Evolutionary conservation across 2,797 vertebrate species (phyloP).

Genomic region (Scolopax rusticola): DNA sequence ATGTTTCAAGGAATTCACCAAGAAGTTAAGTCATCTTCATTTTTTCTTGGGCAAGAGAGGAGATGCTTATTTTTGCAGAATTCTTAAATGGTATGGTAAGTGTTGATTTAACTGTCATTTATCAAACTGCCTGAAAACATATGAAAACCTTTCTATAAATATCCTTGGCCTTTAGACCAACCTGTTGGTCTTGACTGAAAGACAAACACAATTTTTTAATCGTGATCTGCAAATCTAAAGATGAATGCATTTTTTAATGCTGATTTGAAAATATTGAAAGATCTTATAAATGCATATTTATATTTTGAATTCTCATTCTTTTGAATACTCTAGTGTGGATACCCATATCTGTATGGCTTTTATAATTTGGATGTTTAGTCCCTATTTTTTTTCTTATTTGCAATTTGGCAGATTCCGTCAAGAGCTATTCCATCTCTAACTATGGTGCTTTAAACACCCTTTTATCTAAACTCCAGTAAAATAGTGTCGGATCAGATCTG

Average conservation of each 20-base stretch:
- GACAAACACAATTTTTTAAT: neutral
- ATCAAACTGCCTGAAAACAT: neutral
- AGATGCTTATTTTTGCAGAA: neutral
- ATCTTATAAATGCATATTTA: neutral
- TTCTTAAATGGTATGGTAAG: neutral
- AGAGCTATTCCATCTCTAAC: neutral
- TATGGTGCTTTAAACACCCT: rapidly evolving
- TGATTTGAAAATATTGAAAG: neutral
- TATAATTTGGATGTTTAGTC: neutral
- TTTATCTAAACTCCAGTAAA: neutral
- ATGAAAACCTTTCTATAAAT: neutral
- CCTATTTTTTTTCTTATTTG: neutral
- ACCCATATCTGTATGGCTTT: neutral
- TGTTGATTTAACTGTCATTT: neutral
- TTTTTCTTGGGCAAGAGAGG: neutral
- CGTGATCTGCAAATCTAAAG: neutral
- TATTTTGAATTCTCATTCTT: neutral
- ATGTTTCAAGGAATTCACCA: neutral
- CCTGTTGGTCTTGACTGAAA: neutral
- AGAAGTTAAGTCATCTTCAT: neutral
- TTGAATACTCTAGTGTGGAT: neutral
- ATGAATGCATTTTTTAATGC: neutral
- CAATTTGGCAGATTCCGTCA: neutral
- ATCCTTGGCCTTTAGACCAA: neutral
- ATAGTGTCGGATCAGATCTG: neutral